phyloP scores from a whole-genome alignment of 2,797 vertebrate species.

The Rousettus madagascariensis region DNA sequence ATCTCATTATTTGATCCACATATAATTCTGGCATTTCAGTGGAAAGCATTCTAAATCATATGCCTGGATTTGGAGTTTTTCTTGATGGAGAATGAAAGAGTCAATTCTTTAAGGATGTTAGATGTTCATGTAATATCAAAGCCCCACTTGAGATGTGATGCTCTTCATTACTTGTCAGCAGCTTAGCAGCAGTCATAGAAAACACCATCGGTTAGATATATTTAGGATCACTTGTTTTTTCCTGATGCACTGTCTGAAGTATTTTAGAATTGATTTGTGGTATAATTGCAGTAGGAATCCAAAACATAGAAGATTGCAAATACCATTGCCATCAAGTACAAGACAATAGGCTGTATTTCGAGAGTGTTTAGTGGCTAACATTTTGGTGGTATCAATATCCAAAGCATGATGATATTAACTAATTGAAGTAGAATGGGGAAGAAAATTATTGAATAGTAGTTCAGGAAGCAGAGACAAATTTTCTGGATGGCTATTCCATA shows the following conservation, averaged over 20 bases:
- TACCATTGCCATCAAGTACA: background rate
- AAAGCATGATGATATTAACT: background rate
- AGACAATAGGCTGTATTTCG: background rate
- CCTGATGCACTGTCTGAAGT: background rate
- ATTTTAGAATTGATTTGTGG: background rate
- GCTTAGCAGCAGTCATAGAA: background rate
- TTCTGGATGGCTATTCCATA: background rate
- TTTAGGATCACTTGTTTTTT: background rate
- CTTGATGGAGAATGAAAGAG: background rate
- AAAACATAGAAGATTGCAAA: background rate
- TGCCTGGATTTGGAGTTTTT: background rate
- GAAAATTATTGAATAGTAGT: background rate
- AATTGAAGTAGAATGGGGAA: background rate
- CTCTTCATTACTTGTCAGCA: background rate
- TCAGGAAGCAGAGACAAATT: background rate
- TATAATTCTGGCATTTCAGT: background rate
- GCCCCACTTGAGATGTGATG: background rate
- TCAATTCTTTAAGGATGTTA: background rate
- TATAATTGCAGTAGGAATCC: background rate
- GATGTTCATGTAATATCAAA: background rate
- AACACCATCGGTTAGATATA: background rate
- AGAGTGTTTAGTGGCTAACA: background rate
- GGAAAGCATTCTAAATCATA: background rate
- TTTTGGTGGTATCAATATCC: background rate
- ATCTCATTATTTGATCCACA: background rate